Evolutionary conservation across 1,140 invertebrate genomes (phyloP).

Genomic region (Odontomachus brunneus): DNA sequence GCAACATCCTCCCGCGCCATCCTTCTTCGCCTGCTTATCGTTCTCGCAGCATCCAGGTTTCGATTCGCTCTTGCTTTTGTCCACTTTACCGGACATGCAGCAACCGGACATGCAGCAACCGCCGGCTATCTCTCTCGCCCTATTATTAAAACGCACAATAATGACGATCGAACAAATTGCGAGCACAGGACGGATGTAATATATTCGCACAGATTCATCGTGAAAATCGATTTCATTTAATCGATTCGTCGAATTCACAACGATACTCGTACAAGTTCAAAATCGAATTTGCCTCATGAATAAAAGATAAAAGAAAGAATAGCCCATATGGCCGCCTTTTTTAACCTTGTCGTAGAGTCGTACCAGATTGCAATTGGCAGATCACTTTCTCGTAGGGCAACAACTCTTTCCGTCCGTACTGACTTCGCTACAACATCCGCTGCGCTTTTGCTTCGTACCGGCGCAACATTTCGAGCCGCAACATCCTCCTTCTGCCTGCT

Average conservation of each 20-base stretch:
- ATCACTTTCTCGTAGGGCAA: conserved; percentile 65
- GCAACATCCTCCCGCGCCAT: conserved; percentile 18
- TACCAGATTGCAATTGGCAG: background rate
- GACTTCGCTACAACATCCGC: conserved; percentile 69
- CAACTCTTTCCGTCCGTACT: conserved; percentile 67
- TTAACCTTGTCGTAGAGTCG: conserved; percentile 41
- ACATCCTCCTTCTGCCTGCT: conserved; percentile 68
- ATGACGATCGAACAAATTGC: background rate
- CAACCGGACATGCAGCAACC: conserved; percentile 75
- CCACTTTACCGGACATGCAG: conserved; percentile 65
- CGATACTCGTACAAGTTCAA: background rate
- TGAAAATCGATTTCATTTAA: too few species aligned
- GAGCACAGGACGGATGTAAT: background rate
- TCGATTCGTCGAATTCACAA: background rate
- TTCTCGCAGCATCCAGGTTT: background rate
- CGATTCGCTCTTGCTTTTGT: conserved; percentile 28
- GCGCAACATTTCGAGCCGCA: conserved; percentile 76
- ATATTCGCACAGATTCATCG: too few species aligned
- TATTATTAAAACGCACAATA: conserved; percentile 25
- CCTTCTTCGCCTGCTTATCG: background rate
- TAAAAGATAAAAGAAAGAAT: background rate
- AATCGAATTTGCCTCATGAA: background rate
- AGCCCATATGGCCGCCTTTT: conserved; percentile 70
- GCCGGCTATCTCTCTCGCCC: conserved; percentile 67
- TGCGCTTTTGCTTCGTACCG: conserved; percentile 64